A percentile compares a stretch with the other conserved stretches of the same genome.
Evolutionary conservation across 2,113 vertebrate genomes (phyloP).

Genomic region (Pterocles burchelli): DNA sequence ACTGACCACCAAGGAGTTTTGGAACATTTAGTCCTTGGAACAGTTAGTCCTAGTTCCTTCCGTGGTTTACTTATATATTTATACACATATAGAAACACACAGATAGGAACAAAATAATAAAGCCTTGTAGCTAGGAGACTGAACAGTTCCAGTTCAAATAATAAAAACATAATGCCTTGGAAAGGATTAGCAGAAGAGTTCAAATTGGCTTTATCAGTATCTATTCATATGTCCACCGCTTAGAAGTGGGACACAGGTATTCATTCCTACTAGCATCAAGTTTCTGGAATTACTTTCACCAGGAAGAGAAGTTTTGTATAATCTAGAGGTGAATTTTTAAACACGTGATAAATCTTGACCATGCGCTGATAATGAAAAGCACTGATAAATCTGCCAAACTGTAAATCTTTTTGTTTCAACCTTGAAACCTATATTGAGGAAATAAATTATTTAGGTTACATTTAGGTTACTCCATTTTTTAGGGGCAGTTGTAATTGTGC

Average conservation of each 20-base stretch:
- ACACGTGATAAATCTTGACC: background rate
- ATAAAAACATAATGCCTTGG: background rate
- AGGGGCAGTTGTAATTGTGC: background rate
- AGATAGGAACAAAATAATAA: background rate
- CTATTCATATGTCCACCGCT: background rate
- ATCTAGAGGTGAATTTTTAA: background rate
- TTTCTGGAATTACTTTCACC: background rate
- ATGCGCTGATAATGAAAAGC: background rate
- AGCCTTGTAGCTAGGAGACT: background rate
- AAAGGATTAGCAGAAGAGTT: constrained; percentile 4
- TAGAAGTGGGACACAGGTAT: background rate
- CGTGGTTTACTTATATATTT: background rate
- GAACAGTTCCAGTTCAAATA: background rate
- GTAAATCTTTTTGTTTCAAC: background rate
- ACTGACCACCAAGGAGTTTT: background rate
- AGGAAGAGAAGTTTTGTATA: background rate
- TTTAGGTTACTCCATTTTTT: background rate
- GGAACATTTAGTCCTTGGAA: background rate
- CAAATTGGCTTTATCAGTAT: background rate
- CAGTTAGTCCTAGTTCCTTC: background rate
- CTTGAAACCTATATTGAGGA: background rate
- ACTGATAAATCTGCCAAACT: background rate
- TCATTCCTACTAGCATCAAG: background rate
- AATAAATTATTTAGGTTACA: background rate
- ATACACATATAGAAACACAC: background rate